These are phyloP conservation scores for Cotesia chilonis DNA, from an alignment of 1,140 invertebrate species.

Conservation along the genomic window DNA sequence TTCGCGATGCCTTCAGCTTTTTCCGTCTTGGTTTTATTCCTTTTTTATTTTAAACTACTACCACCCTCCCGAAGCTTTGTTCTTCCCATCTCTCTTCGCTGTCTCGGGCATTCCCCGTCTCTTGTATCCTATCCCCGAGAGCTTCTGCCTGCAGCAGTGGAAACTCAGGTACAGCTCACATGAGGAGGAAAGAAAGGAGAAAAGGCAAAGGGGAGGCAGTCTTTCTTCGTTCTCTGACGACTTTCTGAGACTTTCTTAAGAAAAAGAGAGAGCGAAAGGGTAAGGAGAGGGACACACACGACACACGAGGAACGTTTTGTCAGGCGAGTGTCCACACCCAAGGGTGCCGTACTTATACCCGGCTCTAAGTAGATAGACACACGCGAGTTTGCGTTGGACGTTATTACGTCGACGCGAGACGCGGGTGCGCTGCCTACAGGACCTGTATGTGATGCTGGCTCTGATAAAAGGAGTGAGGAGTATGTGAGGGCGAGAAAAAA, in stretches of 20 bases:
- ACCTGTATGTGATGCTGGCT: neutral
- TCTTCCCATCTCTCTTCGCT: neutral
- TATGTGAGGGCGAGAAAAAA: slow-evolving; percentile 38
- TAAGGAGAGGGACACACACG: slow-evolving; percentile 14
- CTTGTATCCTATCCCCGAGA: neutral
- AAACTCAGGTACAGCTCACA: too few relatives aligned
- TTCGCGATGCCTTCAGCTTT: slow-evolving; percentile 7
- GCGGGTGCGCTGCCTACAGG: neutral
- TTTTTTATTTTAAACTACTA: slow-evolving; percentile 14
- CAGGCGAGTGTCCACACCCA: slow-evolving; percentile 33
- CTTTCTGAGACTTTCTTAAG: too few relatives aligned
- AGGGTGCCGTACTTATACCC: slow-evolving; percentile 18
- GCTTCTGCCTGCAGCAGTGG: neutral
- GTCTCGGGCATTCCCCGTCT: slow-evolving; percentile 17
- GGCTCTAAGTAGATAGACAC: slow-evolving; percentile 33
- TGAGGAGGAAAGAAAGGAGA: too few relatives aligned
- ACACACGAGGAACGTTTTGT: neutral
- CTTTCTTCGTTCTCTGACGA: slow-evolving; percentile 2
- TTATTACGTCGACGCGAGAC: neutral
- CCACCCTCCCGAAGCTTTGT: neutral
- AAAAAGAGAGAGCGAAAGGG: too few relatives aligned
- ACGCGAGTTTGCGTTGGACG: slow-evolving; percentile 31
- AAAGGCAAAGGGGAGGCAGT: neutral
- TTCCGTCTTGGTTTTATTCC: slow-evolving; percentile 13
- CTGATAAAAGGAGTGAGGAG: neutral